Conservation (phyloP, 2,113 vertebrate species). For the Trogon melanurus region DNA sequence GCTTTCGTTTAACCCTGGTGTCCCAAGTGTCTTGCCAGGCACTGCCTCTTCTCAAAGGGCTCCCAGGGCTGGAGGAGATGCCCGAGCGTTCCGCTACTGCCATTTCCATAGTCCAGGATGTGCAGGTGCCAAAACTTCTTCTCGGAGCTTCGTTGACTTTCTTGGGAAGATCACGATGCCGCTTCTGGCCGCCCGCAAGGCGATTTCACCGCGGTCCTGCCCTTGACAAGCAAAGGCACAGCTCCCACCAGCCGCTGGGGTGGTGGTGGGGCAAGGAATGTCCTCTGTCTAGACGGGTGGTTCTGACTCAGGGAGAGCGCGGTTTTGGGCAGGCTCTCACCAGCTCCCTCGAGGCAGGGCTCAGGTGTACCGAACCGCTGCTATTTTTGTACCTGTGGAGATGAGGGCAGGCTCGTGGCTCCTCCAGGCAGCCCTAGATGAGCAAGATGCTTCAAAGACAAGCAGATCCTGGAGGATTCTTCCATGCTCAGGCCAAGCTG, state of each 20-base stretch:
- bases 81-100: fast-evolving
- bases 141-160: neutral
- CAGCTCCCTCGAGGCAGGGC: neutral
- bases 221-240: neutral
- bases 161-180: neutral
- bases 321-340: neutral
- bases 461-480: fast-evolving
- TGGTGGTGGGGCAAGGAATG: neutral
- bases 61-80: neutral
- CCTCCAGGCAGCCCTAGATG: neutral
- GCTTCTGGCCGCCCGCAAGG: neutral
- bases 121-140: neutral
- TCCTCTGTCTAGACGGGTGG: conserved; percentile 27
- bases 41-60: neutral
- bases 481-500: fast-evolving
- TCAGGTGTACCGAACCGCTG: neutral
- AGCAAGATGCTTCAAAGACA: neutral
- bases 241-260: neutral
- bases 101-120: neutral
- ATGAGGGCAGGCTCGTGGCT: neutral
- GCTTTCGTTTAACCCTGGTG: neutral
- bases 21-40: neutral
- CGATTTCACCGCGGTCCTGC: neutral
- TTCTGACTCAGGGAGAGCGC: neutral
- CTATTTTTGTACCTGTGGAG: neutral